Evolutionary conservation across 2,113 vertebrate genomes (phyloP), one percentile per base, ranked within the genome.

Genomic region (Ophthalmolycus amberensis): DNA sequence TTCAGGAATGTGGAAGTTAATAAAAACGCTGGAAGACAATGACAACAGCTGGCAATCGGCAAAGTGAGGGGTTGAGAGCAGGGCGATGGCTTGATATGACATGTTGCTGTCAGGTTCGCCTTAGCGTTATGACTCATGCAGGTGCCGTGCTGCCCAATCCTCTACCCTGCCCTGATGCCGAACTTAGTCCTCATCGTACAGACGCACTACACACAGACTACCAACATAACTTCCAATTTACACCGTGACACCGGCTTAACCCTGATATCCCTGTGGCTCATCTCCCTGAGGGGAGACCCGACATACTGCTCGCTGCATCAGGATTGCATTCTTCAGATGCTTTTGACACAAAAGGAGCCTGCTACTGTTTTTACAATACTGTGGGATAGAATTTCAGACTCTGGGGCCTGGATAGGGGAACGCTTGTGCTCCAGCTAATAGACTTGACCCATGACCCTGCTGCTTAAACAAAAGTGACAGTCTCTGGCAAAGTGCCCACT

Each of bases 311-410:
- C 10, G 62, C 63, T 76, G 85, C 75, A 75, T 76, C 60, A 54
- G 46, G 71, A 90, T 66, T 72, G 69, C 91, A 94, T 93, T 92
- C 85, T 88, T 89, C 75, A 85, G 78, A 92, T 93, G 85, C 80
- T 92, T 89, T 78, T 46, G 75, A 82, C 81, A 88, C 84, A 89
- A 91, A 70, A 89, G 65, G 67, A 87, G 62, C 40, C 71, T 52
- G 46, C 64, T 52, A 79, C 56, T 79, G 89, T 89, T 90, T 91
- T 83, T 88, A 77, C 71, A 88, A 88, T 87, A 87, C 80, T 59
- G 58, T 83, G 67, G 77, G 79, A 87, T 63, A 86, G 71, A 84
- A 87, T 82, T 74, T 89, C 64, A 82, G 81, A 76, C 76, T 71
- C 71, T 40, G 25, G 18, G 75, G 69, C 60, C 79, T n/a, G n/a